Evolutionary conservation across 2,797 vertebrate genomes (phyloP), one percentile per base, ranked within the genome.

Genomic region (Chloroceryle amazona): DNA sequence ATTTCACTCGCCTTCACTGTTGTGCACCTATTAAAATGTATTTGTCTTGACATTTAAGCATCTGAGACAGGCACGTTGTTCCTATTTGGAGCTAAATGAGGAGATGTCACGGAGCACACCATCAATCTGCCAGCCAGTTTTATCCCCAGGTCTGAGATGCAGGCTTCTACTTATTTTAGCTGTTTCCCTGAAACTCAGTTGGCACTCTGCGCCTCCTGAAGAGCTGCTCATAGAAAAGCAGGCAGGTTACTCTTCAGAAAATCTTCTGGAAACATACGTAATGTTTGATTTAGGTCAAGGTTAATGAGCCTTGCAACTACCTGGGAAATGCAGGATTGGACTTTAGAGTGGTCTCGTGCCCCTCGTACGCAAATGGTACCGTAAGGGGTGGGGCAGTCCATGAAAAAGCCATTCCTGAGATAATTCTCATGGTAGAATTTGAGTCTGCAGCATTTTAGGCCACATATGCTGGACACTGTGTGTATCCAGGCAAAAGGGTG

Each of bases 321-420:
- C 46, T 1, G 2, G 52, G 65, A 82, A 81, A 62, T 25, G 42
- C 17, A 35, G 26, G 58, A 8, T 0, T 62, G 41, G 72, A n/a
- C 79, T 88, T 60, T 0, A 35, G 58, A 41, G 61, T 6, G 6
- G 37, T 29, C 2, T 0, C 35, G 11, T 1, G 1, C 49, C 28
- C 15, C 21, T 72, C 6, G 12, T 11, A 20, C 0, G 6, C 28
- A 63, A n/a, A 33, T 1, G 8, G 16, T 58, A 2, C 66, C 35
- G 19, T 3, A 37, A 60, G 55, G 47, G 13, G 22, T 42, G 35
- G 42, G 39, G 39, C 25, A 52, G 67, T 35, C 46, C 37, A 16
- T 17, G 33, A 25, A 35, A 60, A 54, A 62, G n/a, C 51, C 47
- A 15, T 82, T 90, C 22, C 66, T 55, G 47, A 85, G 66, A 35